These are phyloP conservation scores for Crotalus horridus DNA, from an alignment of 2,113 vertebrate species.

Conservation along the genomic window DNA sequence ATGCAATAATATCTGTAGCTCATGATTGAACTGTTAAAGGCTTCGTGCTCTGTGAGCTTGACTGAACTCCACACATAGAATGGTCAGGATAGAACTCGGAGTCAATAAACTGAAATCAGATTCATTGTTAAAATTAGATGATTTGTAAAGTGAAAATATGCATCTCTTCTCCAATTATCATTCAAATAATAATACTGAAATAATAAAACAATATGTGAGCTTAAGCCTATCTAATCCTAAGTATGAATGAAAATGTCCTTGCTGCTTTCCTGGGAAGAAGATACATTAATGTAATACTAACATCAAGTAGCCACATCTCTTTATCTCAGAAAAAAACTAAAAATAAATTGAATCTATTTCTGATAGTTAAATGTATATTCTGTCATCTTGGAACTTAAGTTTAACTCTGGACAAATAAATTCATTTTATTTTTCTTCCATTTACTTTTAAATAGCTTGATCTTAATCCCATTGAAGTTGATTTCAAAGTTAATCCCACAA, in stretches of 20 bases:
- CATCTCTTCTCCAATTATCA: background rate
- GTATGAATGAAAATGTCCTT: background rate
- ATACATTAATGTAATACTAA: background rate
- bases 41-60: background rate
- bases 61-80: background rate
- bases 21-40: background rate
- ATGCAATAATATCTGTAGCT: background rate
- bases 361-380: background rate
- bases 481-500: background rate
- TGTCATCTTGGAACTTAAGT: background rate
- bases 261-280: background rate
- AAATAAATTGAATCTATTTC: background rate
- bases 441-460: background rate
- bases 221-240: background rate
- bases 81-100: background rate
- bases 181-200: background rate
- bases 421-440: background rate
- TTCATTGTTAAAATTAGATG: background rate
- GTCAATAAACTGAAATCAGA: background rate
- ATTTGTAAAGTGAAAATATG: background rate
- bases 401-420: background rate
- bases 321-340: conserved; percentile 3
- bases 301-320: background rate
- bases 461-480: background rate
- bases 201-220: background rate